phyloP scores from a whole-genome alignment of 2,113 vertebrate species.

The Redunca redunca region DNA sequence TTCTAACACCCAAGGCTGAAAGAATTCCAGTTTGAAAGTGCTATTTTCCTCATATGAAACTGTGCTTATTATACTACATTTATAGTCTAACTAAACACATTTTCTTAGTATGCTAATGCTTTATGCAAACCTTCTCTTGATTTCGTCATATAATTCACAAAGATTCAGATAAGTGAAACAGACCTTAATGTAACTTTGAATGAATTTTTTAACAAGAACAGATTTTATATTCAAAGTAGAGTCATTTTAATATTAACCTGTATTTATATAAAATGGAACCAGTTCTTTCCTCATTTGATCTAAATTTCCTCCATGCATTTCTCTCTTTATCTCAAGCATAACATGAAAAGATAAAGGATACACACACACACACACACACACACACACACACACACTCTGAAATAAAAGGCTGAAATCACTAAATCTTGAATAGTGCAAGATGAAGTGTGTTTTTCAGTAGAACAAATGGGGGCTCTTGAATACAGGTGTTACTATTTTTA shows the following conservation, averaged over 20 bases:
- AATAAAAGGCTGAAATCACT: background rate
- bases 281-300: background rate
- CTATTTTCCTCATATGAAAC: constrained; percentile 53
- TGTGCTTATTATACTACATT: constrained; percentile 37
- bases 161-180: constrained; percentile 54
- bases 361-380: background rate
- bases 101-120: constrained; percentile 51
- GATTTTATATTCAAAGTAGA: constrained; percentile 33
- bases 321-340: background rate
- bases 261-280: constrained; percentile 4
- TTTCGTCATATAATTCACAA: constrained; percentile 60
- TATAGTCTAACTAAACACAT: constrained; percentile 53
- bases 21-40: constrained; percentile 50
- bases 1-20: constrained; percentile 18
- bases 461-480: background rate
- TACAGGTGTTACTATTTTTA: background rate
- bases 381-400: background rate
- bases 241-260: constrained; percentile 5
- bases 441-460: background rate
- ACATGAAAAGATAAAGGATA: background rate
- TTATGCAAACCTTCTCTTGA: constrained; percentile 44
- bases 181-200: constrained; percentile 6
- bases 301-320: background rate
- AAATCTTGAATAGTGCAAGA: background rate
- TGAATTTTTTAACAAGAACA: constrained; percentile 34